Evolutionary conservation across 1,140 invertebrate species (phyloP), one percentile per base, ranked within the genome.

Genomic region (Drosophila albomicans): DNA sequence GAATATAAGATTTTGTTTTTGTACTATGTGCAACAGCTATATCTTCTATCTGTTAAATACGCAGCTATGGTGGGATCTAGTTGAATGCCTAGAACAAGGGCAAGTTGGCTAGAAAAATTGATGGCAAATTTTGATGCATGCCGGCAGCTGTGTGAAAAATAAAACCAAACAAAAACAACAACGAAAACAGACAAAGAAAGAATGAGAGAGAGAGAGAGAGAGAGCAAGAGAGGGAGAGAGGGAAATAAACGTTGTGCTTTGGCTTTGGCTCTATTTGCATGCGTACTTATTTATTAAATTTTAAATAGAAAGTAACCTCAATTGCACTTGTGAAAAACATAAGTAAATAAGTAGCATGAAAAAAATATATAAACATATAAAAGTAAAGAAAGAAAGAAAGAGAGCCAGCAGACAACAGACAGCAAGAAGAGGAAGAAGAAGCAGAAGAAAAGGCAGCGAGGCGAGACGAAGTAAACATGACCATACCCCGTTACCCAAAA

Each of bases 221-320:
- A 66, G 64, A 38, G 66, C 16, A 20, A 48, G 43, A 52, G 28
- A 62, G 38, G 41, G 15, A 41, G 38, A 75, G 49, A 49, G 58
- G 41, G 13, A 11, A 38, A 74, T 57, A 72, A 57, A 48, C 58
- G 46, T 32, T 54, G 30, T 30, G 49, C 49, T 74, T 28, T 71
- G 49, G 70, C 46, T 78, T 65, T 63, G 58, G 51, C 57, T 79
- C 57, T 72, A 85, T 86, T 86, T 86, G 78, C 78, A 81, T 86
- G 75, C 70, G 74, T 67, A 86, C 63, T 71, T 85, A 85, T 84
- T 85, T 84, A 74, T 81, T 85, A 81, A 68, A 71, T 78, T 85
- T 86, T 78, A 86, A 86, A 86, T 86, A 85, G 81, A 85, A 85
- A 85, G 81, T 86, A 86, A 85, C 81, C 81, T 86, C 81, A 86